Conservation (phyloP, 2,113 vertebrate species). For the Verasper variegatus region DNA sequence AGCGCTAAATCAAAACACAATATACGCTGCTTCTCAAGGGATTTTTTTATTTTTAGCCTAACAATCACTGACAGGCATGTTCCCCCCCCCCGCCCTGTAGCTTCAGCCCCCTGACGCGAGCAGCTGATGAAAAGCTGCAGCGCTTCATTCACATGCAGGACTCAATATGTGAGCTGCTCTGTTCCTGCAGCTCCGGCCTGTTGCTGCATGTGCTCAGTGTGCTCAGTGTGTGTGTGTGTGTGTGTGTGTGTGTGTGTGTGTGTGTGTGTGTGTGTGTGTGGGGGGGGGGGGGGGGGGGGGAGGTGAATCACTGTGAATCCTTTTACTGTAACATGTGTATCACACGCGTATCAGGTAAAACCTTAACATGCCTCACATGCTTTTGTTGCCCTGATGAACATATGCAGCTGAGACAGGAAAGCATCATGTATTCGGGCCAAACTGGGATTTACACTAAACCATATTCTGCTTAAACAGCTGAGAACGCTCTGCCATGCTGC, state of each 20-base stretch:
- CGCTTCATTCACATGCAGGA: constrained; percentile 46
- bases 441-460: constrained; percentile 39
- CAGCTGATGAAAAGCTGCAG: constrained; percentile 28
- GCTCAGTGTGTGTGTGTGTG: background rate
- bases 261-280: background rate
- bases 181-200: constrained; percentile 33
- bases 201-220: constrained; percentile 10
- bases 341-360: constrained; percentile 50
- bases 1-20: no score
- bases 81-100: background rate
- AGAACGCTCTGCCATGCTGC: background rate
- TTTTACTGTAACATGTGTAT: constrained; percentile 54
- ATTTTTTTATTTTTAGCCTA: background rate
- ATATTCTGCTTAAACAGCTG: constrained; percentile 12
- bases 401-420: constrained; percentile 21
- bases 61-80: background rate
- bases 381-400: constrained; percentile 42
- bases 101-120: background rate
- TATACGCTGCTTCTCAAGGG: background rate
- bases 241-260: background rate
- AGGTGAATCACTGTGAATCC: constrained; percentile 17
- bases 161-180: constrained; percentile 20
- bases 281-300: no score
- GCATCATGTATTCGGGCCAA: constrained; percentile 3
- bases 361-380: constrained; percentile 37